Evolutionary conservation across 2,797 vertebrate species (phyloP).

Genomic region (Chaunax sp.): DNA sequence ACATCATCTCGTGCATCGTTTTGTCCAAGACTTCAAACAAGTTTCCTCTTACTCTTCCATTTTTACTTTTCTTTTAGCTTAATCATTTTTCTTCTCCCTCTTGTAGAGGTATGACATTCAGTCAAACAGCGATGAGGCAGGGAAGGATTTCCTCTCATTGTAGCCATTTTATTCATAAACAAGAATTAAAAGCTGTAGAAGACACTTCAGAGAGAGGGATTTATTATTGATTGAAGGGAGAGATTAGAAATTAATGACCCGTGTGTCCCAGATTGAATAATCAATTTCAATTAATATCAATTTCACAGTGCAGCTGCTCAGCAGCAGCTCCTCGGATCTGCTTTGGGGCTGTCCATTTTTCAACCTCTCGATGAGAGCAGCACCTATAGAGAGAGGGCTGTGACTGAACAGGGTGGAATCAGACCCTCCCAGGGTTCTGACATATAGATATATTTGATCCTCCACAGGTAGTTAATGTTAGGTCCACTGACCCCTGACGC

Average conservation of each 20-base stretch:
- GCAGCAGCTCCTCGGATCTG: constrained; percentile 63
- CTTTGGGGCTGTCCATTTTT: constrained; percentile 68
- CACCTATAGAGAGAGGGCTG: constrained; percentile 21
- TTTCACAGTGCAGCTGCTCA: constrained; percentile 79
- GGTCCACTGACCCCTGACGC: constrained; percentile 22
- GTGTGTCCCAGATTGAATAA: constrained; percentile 80
- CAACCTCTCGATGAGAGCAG: constrained; percentile 47
- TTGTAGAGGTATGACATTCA: constrained; percentile 37
- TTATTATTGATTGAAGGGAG: constrained; percentile 79
- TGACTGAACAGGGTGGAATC: constrained; percentile 4
- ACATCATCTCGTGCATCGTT: too few relatives aligned
- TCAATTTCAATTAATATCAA: constrained; percentile 85
- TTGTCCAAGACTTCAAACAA: neutral
- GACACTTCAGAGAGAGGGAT: constrained; percentile 61
- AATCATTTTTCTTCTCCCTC: constrained; percentile 23
- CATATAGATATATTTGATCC: constrained; percentile 1
- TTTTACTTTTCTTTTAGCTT: constrained; percentile 20
- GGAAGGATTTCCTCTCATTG: too few relatives aligned
- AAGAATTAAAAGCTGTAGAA: constrained; percentile 65
- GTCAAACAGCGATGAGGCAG: neutral
- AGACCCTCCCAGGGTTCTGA: constrained; percentile 4
- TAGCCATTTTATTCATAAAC: constrained; percentile 73
- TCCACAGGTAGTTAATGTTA: constrained; percentile 21
- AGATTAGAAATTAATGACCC: constrained; percentile 85
- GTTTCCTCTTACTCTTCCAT: constrained; percentile 8